Evolutionary conservation across 2,113 vertebrate species (phyloP).

Genomic region (Uria aalge): DNA sequence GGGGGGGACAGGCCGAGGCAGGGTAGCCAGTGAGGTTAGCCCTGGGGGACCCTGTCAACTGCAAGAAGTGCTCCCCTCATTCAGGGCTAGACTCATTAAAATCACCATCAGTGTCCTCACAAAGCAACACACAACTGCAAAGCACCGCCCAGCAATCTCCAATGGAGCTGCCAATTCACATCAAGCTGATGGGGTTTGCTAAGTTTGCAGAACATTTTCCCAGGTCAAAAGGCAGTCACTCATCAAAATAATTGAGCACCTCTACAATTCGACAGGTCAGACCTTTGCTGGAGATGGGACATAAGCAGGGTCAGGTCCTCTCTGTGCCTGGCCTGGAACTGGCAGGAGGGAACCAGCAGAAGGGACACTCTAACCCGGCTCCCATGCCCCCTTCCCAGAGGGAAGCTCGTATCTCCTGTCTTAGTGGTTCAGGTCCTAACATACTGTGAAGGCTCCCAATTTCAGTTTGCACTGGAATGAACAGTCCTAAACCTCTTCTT

Average conservation of each 20-base stretch:
- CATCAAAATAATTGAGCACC: not conserved
- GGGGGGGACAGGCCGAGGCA: not conserved
- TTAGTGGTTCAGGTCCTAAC: not conserved
- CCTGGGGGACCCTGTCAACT: not conserved
- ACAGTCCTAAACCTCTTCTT: not conserved
- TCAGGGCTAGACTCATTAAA: not conserved
- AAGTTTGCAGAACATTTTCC: not conserved
- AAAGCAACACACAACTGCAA: not conserved
- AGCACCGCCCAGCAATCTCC: not conserved
- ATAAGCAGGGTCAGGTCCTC: not conserved
- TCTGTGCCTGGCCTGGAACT: not conserved
- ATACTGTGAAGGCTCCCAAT: not conserved
- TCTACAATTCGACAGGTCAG: rapidly evolving
- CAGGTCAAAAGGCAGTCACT: not conserved
- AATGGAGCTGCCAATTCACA: not conserved
- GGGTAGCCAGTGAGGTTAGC: not conserved
- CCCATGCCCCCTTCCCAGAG: not conserved
- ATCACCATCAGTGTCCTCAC: rapidly evolving
- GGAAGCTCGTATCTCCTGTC: rapidly evolving
- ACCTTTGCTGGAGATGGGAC: not conserved
- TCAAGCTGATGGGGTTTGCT: not conserved
- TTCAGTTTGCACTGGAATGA: not conserved
- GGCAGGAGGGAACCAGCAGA: not conserved
- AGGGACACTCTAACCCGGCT: not conserved
- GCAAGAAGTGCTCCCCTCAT: not conserved